Evolutionary conservation across 2,113 vertebrate genomes (phyloP).

Genomic region (Planiliza haematocheilus): DNA sequence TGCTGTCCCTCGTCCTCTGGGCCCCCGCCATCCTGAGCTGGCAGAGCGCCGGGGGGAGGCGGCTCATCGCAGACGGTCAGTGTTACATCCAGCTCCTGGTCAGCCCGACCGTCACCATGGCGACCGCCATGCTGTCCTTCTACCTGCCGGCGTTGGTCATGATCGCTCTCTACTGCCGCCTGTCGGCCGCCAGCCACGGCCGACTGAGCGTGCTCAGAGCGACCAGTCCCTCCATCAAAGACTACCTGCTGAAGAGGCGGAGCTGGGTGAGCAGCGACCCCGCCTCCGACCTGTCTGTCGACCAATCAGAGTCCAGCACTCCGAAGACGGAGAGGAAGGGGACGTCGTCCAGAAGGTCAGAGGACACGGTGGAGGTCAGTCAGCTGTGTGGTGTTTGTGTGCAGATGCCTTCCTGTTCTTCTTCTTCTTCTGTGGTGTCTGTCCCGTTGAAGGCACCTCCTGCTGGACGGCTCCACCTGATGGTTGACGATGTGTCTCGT

Average conservation of each 20-base stretch:
- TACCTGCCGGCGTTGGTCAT: constrained; percentile 93
- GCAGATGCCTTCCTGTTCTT: not conserved
- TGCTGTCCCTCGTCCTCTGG: constrained; percentile 92
- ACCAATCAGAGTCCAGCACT: constrained; percentile 26
- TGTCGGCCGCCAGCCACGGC: constrained; percentile 89
- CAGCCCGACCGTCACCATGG: constrained; percentile 90
- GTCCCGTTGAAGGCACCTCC: no score
- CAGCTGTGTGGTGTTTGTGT: no score
- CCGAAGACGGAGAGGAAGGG: constrained; percentile 74
- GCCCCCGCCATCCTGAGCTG: constrained; percentile 93
- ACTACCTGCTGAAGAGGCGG: constrained; percentile 22
- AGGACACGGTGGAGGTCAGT: constrained; percentile 43
- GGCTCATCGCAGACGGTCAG: constrained; percentile 83
- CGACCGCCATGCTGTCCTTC: constrained; percentile 91
- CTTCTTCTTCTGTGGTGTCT: not conserved
- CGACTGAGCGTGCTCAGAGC: constrained; percentile 77
- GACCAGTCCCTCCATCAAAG: constrained; percentile 18
- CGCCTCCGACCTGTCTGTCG: constrained; percentile 16
- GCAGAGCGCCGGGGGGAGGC: constrained; percentile 87
- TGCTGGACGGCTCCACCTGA: no score
- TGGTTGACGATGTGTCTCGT: not conserved
- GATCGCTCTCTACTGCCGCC: constrained; percentile 90
- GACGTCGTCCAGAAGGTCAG: constrained; percentile 26
- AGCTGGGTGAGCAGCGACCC: constrained; percentile 27
- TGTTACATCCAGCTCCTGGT: constrained; percentile 93